A percentile compares a stretch with the other conserved stretches of the same genome.
These are phyloP conservation scores for Bimastos eiseni DNA, from an alignment of 2,888 invertebrate species.

Conservation along the genomic window DNA sequence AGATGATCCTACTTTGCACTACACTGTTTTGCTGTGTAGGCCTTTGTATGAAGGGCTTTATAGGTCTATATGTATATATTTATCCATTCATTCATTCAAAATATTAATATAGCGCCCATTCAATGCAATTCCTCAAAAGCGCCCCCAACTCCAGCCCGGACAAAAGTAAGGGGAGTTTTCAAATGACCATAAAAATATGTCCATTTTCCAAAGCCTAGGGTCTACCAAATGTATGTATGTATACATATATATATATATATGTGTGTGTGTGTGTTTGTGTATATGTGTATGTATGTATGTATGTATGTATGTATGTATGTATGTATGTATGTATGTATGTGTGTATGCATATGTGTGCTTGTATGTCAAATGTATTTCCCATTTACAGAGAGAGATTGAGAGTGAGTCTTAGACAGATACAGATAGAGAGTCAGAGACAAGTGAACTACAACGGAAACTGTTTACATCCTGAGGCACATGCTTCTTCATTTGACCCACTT, in stretches of 20 bases:
- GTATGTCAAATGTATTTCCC: neutral
- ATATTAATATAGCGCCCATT: too few relatives aligned
- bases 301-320: neutral
- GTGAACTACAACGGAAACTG: neutral
- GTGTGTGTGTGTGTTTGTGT: slow-evolving; percentile 8
- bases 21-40: too few relatives aligned
- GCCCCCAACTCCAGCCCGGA: too few relatives aligned
- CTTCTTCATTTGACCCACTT: neutral
- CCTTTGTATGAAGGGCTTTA: too few relatives aligned
- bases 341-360: neutral
- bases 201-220: too few relatives aligned
- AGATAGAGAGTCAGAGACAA: neutral
- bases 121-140: too few relatives aligned
- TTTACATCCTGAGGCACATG: neutral
- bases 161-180: too few relatives aligned
- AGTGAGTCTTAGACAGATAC: neutral
- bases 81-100: too few relatives aligned
- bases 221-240: neutral
- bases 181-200: too few relatives aligned
- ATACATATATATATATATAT: neutral
- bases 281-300: slow-evolving; percentile 22
- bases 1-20: neutral
- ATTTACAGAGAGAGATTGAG: neutral
- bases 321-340: slow-evolving; percentile 2
- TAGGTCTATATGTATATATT: too few relatives aligned